Evolutionary conservation across 2,888 invertebrate genomes (phyloP).

Genomic region (Rotaria macrura): DNA sequence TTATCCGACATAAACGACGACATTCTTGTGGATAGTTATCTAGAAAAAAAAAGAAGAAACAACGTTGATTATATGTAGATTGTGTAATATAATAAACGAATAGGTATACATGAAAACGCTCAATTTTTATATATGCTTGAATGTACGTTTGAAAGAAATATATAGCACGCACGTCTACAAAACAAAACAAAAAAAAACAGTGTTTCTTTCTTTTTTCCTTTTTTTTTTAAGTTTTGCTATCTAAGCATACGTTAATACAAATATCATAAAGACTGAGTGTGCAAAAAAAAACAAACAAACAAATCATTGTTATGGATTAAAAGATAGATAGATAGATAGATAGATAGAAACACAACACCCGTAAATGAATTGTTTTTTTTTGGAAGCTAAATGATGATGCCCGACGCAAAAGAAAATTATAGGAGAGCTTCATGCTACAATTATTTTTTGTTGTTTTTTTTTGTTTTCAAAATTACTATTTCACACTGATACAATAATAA

Average conservation of each 20-base stretch:
- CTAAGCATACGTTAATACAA: conserved; percentile 8
- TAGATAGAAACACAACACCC: neutral
- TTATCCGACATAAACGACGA: neutral
- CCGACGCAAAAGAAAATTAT: neutral
- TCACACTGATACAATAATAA: conserved; percentile 15
- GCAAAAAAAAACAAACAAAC: neutral
- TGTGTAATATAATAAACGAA: neutral
- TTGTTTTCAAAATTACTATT: conserved; percentile 6
- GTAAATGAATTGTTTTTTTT: neutral
- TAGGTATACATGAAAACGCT: conserved; percentile 3
- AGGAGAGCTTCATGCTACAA: neutral
- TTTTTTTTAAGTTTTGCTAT: neutral
- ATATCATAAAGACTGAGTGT: conserved; percentile 1
- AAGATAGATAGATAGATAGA: neutral
- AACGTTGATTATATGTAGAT: conserved; percentile 2
- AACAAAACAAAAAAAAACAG: neutral
- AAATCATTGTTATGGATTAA: neutral
- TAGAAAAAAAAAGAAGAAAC: neutral
- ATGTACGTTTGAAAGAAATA: conserved; percentile 6
- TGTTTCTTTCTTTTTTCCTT: neutral
- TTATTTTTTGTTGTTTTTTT: neutral
- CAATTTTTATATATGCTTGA: conserved; percentile 2
- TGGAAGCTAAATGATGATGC: conserved; percentile 6
- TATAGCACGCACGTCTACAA: conserved; percentile 15
- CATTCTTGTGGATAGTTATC: neutral